Evolutionary conservation across 2,888 invertebrate genomes (phyloP), one percentile per base, ranked within the genome.

Genomic region (Elegia similella): DNA sequence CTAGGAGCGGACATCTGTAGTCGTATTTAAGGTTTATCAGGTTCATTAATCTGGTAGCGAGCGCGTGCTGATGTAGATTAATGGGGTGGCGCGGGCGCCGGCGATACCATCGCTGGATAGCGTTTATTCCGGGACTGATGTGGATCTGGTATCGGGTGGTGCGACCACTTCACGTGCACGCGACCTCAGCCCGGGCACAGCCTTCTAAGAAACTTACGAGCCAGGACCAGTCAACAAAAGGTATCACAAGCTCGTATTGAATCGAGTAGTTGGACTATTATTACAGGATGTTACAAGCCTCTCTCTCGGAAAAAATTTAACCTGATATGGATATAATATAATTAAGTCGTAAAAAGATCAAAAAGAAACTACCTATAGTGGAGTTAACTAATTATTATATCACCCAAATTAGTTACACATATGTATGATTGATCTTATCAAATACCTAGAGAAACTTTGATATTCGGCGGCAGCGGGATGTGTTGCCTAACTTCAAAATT

Each of bases 1-100:
- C 74, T 72, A 81, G 76, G 72, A 79, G 78, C 72, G 75, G 80
- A 84, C 86, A 84, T 83, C 83, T 84, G 83, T 82, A 85, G 84
- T 82, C 80, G 88, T 89, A 87, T 86, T 86, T 85, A 86, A 85
- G 74, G 81, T 81, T 86, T 88, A 90, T 90, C 90, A 80, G 75
- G 80, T 87, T 88, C 88, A 88, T 88, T 89, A 85, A 91, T 89
- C 90, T 83, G 81, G 76, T 81, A 76, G 84, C 73, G 73, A 78
- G 82, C 87, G 84, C 86, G 88, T 87, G 88, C 84, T 87, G 90
- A 91, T 90, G 88, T 85, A 87, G 89, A 90, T 89, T 85, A 89
- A 89, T 89, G 84, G 81, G 82, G 87, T 85, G 86, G 84, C 84
- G 74, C 77, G 72, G 79, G 78, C 79, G 82, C 75, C 76, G 71